Evolutionary conservation across 2,888 invertebrate species (phyloP), one percentile per base, ranked within the genome.

Genomic region (Andrena fulva): DNA sequence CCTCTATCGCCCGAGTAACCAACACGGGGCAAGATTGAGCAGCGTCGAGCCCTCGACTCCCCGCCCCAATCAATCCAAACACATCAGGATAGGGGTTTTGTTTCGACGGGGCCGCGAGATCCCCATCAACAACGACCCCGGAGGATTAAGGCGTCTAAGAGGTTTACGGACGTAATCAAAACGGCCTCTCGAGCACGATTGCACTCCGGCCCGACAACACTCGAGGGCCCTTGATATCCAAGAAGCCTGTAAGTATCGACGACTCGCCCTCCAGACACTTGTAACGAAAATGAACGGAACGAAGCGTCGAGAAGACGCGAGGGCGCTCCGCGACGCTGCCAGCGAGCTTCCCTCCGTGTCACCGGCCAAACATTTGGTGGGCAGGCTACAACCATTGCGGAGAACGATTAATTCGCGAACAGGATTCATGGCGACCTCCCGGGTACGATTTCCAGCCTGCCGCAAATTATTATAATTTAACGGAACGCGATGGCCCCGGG

Each of bases 151-250:
- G 67, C 71, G 69, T 76, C 80, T 50, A 50, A 80, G 74, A 77
- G 75, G 85, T 83, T 79, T 74, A 77, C 77, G 59, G 71, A 71
- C 77, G 77, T 81, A 87, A 87, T 87, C 78, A 80, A 85, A 83
- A 87, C 81, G 77, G 76, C 76, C 70, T 72, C 77, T 80, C 70
- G 69, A 80, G 75, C 85, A 75, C 78, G 71, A 74, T 80, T 75
- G 82, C 75, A 79, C 80, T 82, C 60, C 35, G 68, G 48, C 27
- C 56, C 80, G 70, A 77, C 80, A 69, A 77, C 54, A 29, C 29
- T 76, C 50, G 50, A 84, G 79, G 52, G 63, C 70, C 67, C 81
- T 85, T 29, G 79, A 77, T 73, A 72, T 75, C 75, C 72, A 63
- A 85, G 71, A 69, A 68, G 74, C 73, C 64, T 79, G 71, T 54